phyloP scores from a whole-genome alignment of 1,140 invertebrate species.

The Belonocnema kinseyi region DNA sequence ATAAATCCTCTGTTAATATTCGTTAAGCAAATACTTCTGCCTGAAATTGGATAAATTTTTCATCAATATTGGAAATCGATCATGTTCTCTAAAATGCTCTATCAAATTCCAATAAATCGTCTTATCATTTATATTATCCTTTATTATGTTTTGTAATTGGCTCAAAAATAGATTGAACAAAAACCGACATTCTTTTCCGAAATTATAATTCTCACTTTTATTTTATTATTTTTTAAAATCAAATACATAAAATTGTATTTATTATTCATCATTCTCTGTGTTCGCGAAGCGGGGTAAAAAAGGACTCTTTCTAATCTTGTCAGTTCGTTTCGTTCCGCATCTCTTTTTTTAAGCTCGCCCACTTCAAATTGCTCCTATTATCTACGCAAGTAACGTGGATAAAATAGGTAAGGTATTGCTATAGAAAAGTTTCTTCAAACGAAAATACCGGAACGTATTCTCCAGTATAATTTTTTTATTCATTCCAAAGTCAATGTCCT shows the following conservation, averaged over 20 bases:
- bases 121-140: neutral
- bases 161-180: neutral
- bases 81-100: neutral
- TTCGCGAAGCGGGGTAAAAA: neutral
- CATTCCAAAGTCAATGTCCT: neutral
- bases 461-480: neutral
- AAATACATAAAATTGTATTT: neutral
- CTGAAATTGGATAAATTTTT: neutral
- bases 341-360: conserved; percentile 23
- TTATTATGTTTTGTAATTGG: neutral
- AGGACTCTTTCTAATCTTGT: neutral
- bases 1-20: neutral
- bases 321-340: neutral
- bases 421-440: neutral
- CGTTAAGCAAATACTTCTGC: neutral
- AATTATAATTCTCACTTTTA: neutral
- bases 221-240: neutral
- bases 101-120: conserved; percentile 2
- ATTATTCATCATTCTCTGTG: neutral
- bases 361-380: conserved; percentile 30
- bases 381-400: conserved; percentile 15
- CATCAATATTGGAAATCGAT: conserved; percentile 4
- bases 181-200: neutral
- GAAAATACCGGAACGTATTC: neutral
- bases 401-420: neutral